Conservation (phyloP, 2,888 invertebrate genomes). For the Adelognathus sp. region DNA sequence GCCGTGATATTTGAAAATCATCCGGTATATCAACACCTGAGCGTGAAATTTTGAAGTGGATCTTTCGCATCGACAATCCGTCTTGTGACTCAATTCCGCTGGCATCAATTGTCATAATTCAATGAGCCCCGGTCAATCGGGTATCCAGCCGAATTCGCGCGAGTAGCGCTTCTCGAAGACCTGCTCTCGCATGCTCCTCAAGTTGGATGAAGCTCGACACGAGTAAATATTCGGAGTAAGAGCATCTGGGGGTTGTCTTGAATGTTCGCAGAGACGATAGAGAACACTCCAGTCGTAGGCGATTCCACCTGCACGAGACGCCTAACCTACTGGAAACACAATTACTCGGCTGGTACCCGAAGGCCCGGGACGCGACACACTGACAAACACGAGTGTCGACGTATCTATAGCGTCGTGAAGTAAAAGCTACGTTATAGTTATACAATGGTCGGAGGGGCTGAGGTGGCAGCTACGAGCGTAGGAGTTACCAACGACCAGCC, state of each 20-base stretch:
- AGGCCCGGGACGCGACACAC: slow-evolving; percentile 8
- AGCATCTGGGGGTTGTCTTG: neutral
- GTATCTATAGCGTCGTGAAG: neutral
- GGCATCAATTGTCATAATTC: slow-evolving; percentile 15
- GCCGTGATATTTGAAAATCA: too few relatives aligned
- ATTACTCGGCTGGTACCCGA: slow-evolving; percentile 57
- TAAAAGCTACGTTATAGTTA: neutral
- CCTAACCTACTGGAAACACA: slow-evolving; percentile 58
- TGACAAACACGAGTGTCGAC: slow-evolving; percentile 1
- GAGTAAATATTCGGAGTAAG: slow-evolving; percentile 12
- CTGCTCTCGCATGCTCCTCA: slow-evolving; percentile 18
- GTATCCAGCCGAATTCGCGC: slow-evolving; percentile 17
- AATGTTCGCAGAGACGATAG: slow-evolving; percentile 7
- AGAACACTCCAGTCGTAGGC: slow-evolving; percentile 5
- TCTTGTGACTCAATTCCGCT: neutral
- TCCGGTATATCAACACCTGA: too few relatives aligned
- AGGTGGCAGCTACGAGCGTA: slow-evolving; percentile 14
- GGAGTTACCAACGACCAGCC: slow-evolving; percentile 54
- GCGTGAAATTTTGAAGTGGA: neutral
- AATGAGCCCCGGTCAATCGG: slow-evolving; percentile 25
- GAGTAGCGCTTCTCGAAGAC: slow-evolving; percentile 3
- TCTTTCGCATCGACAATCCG: neutral
- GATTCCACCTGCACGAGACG: slow-evolving; percentile 49
- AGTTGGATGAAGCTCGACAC: slow-evolving; percentile 1
- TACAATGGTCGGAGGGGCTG: too few relatives aligned